A percentile compares a stretch with the other conserved stretches of the same genome.
Evolutionary conservation across 2,888 invertebrate species (phyloP).

Genomic region (Ptychoptera contaminata): DNA sequence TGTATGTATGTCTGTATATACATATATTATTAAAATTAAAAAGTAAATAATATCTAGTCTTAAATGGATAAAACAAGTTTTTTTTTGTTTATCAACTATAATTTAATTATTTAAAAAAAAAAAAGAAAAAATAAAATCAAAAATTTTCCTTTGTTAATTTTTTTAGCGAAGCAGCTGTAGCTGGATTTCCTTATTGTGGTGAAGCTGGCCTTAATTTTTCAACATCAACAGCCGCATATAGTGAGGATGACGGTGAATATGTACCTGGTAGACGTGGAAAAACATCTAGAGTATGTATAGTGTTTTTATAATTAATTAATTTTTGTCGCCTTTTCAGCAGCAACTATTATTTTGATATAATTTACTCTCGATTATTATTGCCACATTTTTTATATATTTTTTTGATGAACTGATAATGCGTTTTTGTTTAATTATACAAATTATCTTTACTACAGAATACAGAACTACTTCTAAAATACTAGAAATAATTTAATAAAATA

Average conservation of each 20-base stretch:
- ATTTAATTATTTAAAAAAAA: neutral
- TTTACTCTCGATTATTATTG: too few species aligned
- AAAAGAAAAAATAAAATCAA: neutral
- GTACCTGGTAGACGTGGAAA: slow-evolving; percentile 54
- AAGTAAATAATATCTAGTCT: too few species aligned
- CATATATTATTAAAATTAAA: neutral
- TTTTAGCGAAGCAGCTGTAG: slow-evolving; percentile 30
- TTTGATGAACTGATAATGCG: too few species aligned
- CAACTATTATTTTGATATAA: too few species aligned
- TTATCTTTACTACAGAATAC: too few species aligned
- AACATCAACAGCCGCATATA: slow-evolving; percentile 40
- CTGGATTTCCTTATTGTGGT: slow-evolving; percentile 33
- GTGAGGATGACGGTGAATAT: slow-evolving; percentile 60
- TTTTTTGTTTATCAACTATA: too few species aligned
- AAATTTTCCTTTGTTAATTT: neutral
- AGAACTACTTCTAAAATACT: too few species aligned
- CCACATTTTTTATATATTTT: too few species aligned
- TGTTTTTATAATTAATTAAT: slow-evolving; percentile 19
- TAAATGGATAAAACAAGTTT: too few species aligned
- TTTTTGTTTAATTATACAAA: too few species aligned
- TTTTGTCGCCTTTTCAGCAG: slow-evolving; percentile 4
- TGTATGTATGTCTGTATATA: neutral
- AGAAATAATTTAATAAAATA: too few species aligned
- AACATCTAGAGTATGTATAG: slow-evolving; percentile 43
- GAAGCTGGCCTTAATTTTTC: slow-evolving; percentile 46